Base-by-base conservation (phyloP, 2,888 invertebrate genomes). In the Drosophila atroscutellata region DNA sequence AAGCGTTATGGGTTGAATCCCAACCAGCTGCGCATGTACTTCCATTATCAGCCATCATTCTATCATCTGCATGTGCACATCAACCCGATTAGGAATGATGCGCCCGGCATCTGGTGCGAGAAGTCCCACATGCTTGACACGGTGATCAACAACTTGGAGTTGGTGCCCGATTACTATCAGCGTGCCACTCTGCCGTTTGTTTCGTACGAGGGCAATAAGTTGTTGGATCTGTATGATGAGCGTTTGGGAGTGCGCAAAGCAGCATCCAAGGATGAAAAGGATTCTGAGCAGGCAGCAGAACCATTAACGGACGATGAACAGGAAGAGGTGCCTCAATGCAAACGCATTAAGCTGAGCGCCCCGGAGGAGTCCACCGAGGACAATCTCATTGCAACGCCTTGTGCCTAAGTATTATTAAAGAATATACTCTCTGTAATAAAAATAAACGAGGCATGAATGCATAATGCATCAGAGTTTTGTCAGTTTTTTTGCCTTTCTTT, bases 41-140 rank as follows among this genome's bases (percentile, higher is more conserved):
- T 99, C 0, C 99, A 99, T 92, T 99, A 99, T 93, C 99, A 98
- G 90, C 99, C 99, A 0, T 97, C 98, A 0, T 99, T 98, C 94
- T 99, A 98, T 93, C 99, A 99, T 92, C 94, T 99, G 0, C 99
- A 99, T 92, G 95, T 99, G 0, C 99, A 99, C 93, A 97, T 99
- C 90, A 97, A 97, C 15, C 95, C 95, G 66, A 92, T 99, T 3
- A 94, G 95, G 52, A 96, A 96, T 93, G 97, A 97, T 83, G 96
- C 96, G 0, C 96, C 97, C 52, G 96, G 98, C 36, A 97, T 97
- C 86, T 95, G 95, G 93, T 95, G 96, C 18, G 98, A 98, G 91
- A 96, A 96, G 89, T 96, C 98, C 0, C 98, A 99, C 92, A 93
- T 99, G 65, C 94, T 99, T 15, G 95, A 96, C 52, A 96, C 96